Base-by-base conservation (phyloP, 1,140 invertebrate genomes). In the Cyclina sinensis region DNA sequence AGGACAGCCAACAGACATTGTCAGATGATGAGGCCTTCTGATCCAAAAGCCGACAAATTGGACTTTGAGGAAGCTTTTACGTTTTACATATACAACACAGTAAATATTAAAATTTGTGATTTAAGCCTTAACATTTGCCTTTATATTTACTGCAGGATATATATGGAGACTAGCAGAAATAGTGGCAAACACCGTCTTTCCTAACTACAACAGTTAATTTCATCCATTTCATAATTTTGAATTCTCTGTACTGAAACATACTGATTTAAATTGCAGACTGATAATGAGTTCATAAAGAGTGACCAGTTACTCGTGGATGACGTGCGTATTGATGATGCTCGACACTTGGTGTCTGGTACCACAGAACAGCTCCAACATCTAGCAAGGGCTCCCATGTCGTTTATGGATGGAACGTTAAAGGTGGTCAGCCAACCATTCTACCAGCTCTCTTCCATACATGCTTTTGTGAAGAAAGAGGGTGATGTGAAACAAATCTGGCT, bases 251-350 rank as follows among this genome's bases (percentile, higher is more conserved):
- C n/a, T n/a, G n/a, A n/a, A n/a, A n/a, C n/a, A n/a, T n/a, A n/a
- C n/a, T n/a, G n/a, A n/a, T n/a, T n/a, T n/a, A n/a, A n/a, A 24
- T 32, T 74, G 30, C 70, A 74, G 70, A 74, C 35, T 74, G 70
- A 74, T n/a, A 74, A 21, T 7, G 70, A 74, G 37, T 74, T 37
- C 70, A 74, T 74, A 9, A 74, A 39, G 7, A 4, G 12, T 21
- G 70, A 74, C 37, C 16, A 74, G 18, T 74, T 74, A 7, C 30
- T 74, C 7, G 11, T 74, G 5, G 70, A 74, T 12, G 70, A 74
- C 37, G 21, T 74, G 12, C 12, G 37, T 9, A 14, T 74, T 5
- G 70, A 30, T 39, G 70, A 30, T 12, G 30, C 70, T 32, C 70
- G 70, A 37, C 70, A 74, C 37, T 12, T n/a, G 9, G 7, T 74